Percentiles rank a stretch among this genome's conserved stretches.
Conservation (phyloP, 2,113 vertebrate genomes). For the Cololabis saira region DNA sequence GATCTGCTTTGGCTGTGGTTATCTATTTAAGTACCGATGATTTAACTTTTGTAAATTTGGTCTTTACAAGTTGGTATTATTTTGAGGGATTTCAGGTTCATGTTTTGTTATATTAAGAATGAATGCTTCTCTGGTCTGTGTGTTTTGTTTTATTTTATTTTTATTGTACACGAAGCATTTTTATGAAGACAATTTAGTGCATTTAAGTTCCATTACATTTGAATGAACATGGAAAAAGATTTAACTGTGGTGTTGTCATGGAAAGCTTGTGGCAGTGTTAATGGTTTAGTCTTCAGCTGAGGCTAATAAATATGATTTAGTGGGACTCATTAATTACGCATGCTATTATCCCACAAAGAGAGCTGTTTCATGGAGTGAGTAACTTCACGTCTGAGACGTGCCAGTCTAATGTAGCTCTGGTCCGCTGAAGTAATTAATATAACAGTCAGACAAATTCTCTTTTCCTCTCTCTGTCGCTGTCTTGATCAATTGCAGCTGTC, state of each 20-base stretch:
- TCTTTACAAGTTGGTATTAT: background rate
- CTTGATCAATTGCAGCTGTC: conserved; percentile 57
- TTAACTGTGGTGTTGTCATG: conserved; percentile 5
- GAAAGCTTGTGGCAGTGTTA: conserved; percentile 4
- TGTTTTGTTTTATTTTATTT: too few relatives aligned
- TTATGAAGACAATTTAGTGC: background rate
- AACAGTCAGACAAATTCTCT: conserved; percentile 4
- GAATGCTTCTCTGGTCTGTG: background rate
- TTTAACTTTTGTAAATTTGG: too few relatives aligned
- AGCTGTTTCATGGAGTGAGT: conserved; percentile 7
- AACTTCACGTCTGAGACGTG: conserved; percentile 10
- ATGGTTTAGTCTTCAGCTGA: background rate
- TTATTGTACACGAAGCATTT: background rate
- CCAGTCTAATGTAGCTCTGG: background rate
- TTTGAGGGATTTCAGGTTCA: background rate
- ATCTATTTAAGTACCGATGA: too few relatives aligned
- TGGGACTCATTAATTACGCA: background rate
- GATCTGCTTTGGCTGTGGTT: too few relatives aligned
- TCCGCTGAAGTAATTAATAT: conserved; percentile 13
- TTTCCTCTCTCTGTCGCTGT: conserved; percentile 7
- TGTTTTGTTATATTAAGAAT: background rate
- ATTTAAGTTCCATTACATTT: conserved; percentile 2
- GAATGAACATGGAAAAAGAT: background rate
- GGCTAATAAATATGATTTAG: conserved; percentile 5
- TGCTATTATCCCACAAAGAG: background rate